Percentiles rank a stretch among this genome's conserved stretches.
Conservation (phyloP, 2,888 invertebrate genomes). For the Drosophila helvetica region DNA sequence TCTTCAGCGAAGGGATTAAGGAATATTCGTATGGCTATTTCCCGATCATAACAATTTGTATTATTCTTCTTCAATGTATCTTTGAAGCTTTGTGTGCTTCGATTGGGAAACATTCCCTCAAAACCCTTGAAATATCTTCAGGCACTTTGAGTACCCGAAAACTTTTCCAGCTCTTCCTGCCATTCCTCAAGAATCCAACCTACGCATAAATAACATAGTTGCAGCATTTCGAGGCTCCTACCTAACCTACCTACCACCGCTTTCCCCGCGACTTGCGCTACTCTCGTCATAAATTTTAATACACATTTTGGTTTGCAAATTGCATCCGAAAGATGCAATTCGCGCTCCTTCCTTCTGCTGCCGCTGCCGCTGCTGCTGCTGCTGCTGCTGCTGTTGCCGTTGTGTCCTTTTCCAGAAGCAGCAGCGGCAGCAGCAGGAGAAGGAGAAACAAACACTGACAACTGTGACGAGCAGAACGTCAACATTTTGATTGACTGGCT, state of each 20-base stretch:
- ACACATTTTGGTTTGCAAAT: slow-evolving; percentile 80
- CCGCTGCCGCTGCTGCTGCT: slow-evolving; percentile 5
- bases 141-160: slow-evolving; percentile 21
- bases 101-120: neutral
- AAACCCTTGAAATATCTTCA: neutral
- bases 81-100: neutral
- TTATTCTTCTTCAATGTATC: no score
- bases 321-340: slow-evolving; percentile 73
- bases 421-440: slow-evolving; percentile 5
- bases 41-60: no score
- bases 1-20: neutral
- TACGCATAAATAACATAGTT: slow-evolving; percentile 47
- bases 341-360: slow-evolving; percentile 31
- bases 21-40: no score
- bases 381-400: slow-evolving; percentile 19
- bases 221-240: slow-evolving; percentile 15
- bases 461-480: slow-evolving; percentile 74
- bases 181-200: slow-evolving; percentile 30
- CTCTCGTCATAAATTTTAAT: slow-evolving; percentile 79
- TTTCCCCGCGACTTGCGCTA: slow-evolving; percentile 45
- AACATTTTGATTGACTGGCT: slow-evolving; percentile 77
- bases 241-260: neutral
- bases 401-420: slow-evolving; percentile 58
- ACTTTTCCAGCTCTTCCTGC: slow-evolving; percentile 7
- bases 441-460: slow-evolving; percentile 54